Base-by-base conservation (phyloP, 2,888 invertebrate species). In the Ophioninae sp. region DNA sequence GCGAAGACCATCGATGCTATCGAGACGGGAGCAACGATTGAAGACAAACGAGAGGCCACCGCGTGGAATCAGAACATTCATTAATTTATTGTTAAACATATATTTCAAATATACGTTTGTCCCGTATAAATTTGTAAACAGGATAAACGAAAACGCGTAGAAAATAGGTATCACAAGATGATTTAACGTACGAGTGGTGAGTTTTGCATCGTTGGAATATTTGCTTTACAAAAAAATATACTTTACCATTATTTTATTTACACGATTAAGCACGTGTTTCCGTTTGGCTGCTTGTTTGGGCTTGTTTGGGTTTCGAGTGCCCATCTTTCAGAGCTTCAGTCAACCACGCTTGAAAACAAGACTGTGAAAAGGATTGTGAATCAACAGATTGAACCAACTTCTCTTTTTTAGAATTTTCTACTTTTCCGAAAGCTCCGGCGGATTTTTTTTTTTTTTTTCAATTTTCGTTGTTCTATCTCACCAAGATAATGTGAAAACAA, bases 11-110 rank as follows among this genome's bases (percentile, higher is more conserved):
- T 72, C 70, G 57, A 79, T 78, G 79, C 84, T 85, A 68, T 73
- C 81, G 80, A 85, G 85, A 64, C 75, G 69, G 79, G 41, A 81
- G 64, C 50, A 39, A 10, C 17, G 62, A 74, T 65, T 70, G 64
- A 79, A 81, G 64, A 67, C 37, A 10, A 44, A 64, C 21, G 59
- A 67, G 57, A 70, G 68, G 57, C 39, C 50, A 50, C 7, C 62
- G 10, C 74, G 82, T 82, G 77, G 76, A 65, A 82, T 73, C 30
- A 61, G 37, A 50, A 74, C 56, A 44, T 37, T 77, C 70, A 67
- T 41, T 56, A 81, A 50, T 76, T 72, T 64, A 39, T 57, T 79
- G 50, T 41, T 62, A 61, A 74, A 72, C 61, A 56, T 81, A 56
- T 68, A 76, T 79, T 78, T 75, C 61, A 65, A 23, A 65, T 61